These are phyloP conservation scores for Oasisia sp. DNA, from an alignment of 2,888 invertebrate species.

Conservation along the genomic window DNA sequence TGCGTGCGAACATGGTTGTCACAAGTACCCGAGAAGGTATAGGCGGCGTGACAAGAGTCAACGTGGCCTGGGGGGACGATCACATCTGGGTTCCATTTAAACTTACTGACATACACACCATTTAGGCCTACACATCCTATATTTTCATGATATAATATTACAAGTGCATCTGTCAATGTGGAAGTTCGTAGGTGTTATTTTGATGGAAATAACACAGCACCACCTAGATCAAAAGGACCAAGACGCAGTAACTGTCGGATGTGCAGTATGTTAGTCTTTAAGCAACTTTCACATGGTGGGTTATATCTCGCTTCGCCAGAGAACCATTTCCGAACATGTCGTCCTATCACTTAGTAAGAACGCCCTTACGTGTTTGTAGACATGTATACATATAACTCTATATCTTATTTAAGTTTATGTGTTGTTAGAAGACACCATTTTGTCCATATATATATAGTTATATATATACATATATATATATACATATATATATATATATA, in stretches of 20 bases:
- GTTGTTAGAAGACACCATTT: background rate
- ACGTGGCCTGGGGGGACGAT: no score
- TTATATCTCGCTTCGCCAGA: background rate
- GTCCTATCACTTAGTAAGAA: background rate
- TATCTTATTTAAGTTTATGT: background rate
- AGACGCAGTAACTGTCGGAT: background rate
- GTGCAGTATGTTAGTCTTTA: background rate
- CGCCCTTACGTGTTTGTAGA: background rate
- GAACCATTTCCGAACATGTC: background rate
- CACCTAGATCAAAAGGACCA: background rate
- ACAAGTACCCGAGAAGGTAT: background rate
- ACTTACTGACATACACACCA: no score
- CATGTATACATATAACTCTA: background rate
- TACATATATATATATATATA: no score
- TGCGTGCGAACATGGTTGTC: background rate
- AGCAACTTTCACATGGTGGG: background rate
- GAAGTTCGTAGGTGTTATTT: background rate
- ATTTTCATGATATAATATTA: background rate
- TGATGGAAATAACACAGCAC: background rate
- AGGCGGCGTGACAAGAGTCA: background rate
- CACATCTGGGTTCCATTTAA: no score
- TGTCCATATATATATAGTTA: no score
- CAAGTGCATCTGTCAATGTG: background rate
- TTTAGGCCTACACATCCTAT: no score
- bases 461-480: no score